Evolutionary conservation across 1,140 invertebrate species (phyloP).

Genomic region (Latrodectus geometricus): DNA sequence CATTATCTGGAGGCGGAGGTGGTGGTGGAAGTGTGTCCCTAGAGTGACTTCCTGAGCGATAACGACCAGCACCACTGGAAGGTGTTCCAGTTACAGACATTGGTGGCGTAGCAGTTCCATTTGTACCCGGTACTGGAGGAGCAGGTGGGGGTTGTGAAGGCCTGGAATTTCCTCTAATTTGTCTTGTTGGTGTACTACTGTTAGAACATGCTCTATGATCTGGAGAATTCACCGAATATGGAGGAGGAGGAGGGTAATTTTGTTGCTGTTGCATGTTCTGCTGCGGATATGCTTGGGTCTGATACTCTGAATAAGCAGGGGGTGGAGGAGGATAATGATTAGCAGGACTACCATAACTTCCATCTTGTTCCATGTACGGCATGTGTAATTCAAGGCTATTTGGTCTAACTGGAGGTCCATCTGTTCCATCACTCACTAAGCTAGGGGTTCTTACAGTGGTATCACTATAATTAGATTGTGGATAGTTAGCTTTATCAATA

Average conservation of each 20-base stretch:
- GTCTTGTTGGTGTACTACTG: conserved; percentile 54
- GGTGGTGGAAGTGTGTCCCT: conserved; percentile 86
- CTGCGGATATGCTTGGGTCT: conserved; percentile 62
- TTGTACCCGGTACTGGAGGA: conserved; percentile 55
- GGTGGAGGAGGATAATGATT: conserved; percentile 65
- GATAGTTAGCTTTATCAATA: conserved; percentile 56
- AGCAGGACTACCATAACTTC: conserved; percentile 63
- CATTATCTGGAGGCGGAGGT: conserved; percentile 78
- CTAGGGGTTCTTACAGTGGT: conserved; percentile 52
- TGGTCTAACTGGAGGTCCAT: conserved; percentile 76
- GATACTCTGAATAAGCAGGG: conserved; percentile 64
- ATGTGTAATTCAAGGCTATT: conserved; percentile 77
- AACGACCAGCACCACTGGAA: conserved; percentile 73
- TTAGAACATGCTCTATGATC: conserved; percentile 64
- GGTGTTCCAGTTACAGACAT: conserved; percentile 76
- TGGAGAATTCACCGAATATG: conserved; percentile 66
- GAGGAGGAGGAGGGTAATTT: conserved; percentile 62
- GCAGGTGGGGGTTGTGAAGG: conserved; percentile 66
- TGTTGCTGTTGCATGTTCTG: conserved; percentile 51
- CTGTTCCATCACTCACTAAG: conserved; percentile 66
- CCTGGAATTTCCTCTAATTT: conserved; percentile 44
- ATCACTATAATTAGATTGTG: conserved; percentile 50
- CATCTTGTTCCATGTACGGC: conserved; percentile 50
- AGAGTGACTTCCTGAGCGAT: conserved; percentile 71
- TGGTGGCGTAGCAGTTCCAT: conserved; percentile 70